These are phyloP conservation scores for Lanistes nyassanus DNA, from an alignment of 1,140 invertebrate genomes.

Conservation along the genomic window DNA sequence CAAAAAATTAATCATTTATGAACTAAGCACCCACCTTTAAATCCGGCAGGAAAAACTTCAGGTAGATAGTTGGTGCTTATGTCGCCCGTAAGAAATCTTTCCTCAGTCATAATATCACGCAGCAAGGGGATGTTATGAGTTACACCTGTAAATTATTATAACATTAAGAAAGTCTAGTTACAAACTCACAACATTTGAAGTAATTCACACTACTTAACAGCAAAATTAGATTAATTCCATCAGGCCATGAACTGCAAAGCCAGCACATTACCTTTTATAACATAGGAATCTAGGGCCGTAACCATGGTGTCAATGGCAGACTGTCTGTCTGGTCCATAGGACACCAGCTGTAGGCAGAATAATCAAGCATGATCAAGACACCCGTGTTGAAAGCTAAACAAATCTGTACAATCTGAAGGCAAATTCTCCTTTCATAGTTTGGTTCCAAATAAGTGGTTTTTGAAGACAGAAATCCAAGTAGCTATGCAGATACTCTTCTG, in stretches of 20 bases:
- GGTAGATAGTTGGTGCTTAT: constrained; percentile 77
- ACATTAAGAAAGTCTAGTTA: neutral
- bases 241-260: too few species aligned
- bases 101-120: constrained; percentile 76
- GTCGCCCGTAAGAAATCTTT: constrained; percentile 73
- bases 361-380: neutral
- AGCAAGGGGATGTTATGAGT: constrained; percentile 79
- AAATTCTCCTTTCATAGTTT: too few species aligned
- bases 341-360: constrained; percentile 69
- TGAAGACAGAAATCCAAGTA: too few species aligned
- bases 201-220: neutral
- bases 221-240: neutral
- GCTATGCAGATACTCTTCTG: too few species aligned
- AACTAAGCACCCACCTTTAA: constrained; percentile 55
- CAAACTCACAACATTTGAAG: neutral
- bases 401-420: too few species aligned
- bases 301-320: constrained; percentile 74
- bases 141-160: constrained; percentile 68
- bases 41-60: constrained; percentile 72
- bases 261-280: constrained; percentile 72
- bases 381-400: neutral
- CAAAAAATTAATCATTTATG: neutral
- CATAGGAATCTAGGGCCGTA: constrained; percentile 77
- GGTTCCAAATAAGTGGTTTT: too few species aligned
- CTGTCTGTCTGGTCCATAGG: constrained; percentile 72